A percentile compares a stretch with the other conserved stretches of the same genome.
Evolutionary conservation across 2,113 vertebrate genomes (phyloP).

Genomic region (Heterochromis multidens): DNA sequence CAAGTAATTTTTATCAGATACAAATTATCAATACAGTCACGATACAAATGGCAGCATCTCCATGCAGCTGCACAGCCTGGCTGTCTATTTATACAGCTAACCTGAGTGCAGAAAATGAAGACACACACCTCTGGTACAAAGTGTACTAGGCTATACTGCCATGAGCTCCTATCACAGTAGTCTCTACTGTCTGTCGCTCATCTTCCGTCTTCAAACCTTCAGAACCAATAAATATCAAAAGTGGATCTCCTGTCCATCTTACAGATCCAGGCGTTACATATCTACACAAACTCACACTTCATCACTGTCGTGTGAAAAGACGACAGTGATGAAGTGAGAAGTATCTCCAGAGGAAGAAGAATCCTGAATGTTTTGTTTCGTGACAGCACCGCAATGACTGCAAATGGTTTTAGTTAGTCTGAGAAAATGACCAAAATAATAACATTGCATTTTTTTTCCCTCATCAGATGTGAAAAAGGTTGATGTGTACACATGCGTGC

Average conservation of each 20-base stretch:
- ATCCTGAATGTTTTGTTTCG: neutral
- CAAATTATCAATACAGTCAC: neutral
- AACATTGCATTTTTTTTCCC: neutral
- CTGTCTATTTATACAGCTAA: neutral
- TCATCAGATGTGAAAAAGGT: neutral
- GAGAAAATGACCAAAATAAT: neutral
- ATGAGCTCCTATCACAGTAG: neutral
- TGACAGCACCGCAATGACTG: neutral
- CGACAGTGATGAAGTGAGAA: neutral
- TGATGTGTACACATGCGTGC: neutral
- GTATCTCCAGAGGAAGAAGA: neutral
- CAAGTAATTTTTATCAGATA: neutral
- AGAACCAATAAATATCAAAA: neutral
- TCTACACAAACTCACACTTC: neutral
- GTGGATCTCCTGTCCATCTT: neutral
- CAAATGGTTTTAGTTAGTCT: neutral
- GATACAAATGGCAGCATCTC: neutral
- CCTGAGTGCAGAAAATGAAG: neutral
- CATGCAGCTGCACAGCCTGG: neutral
- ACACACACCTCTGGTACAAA: neutral
- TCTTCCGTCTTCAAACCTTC: neutral
- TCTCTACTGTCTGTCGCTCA: neutral
- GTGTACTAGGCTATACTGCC: neutral
- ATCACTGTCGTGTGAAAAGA: neutral
- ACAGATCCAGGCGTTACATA: neutral